A percentile compares a stretch with the other conserved stretches of the same genome.
phyloP scores from a whole-genome alignment of 2,888 invertebrate genomes.

The Morpho helenor region DNA sequence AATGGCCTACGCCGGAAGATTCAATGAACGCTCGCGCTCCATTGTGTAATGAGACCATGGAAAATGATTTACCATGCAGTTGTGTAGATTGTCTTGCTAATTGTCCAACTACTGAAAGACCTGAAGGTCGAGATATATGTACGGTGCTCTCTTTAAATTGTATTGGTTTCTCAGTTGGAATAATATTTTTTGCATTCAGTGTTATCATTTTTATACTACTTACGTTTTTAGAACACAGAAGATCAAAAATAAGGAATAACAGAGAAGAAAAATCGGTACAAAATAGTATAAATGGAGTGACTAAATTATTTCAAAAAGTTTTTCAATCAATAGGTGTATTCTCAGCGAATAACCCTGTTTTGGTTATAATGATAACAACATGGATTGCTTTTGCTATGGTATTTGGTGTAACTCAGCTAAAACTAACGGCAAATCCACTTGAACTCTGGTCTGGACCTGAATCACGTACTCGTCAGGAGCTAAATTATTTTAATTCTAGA shows the following conservation, averaged over 20 bases:
- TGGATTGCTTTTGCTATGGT: slow-evolving; percentile 80
- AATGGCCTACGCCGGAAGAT: slow-evolving; percentile 50
- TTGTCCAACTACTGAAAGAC: slow-evolving; percentile 77
- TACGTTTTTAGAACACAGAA: slow-evolving; percentile 38
- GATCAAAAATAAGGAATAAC: slow-evolving; percentile 15
- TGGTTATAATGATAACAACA: slow-evolving; percentile 81
- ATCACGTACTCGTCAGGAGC: slow-evolving; percentile 89
- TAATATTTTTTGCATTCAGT: slow-evolving; percentile 71
- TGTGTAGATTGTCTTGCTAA: slow-evolving; percentile 86
- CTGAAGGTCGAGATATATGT: slow-evolving; percentile 64
- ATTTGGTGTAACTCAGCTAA: slow-evolving; percentile 83
- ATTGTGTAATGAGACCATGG: slow-evolving; percentile 80
- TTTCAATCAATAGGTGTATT: slow-evolving; percentile 64
- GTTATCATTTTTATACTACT: slow-evolving; percentile 49
- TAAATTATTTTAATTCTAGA: slow-evolving; percentile 91
- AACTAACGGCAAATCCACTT: slow-evolving; percentile 92
- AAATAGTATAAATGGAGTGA: slow-evolving; percentile 37
- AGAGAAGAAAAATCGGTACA: slow-evolving; percentile 14
- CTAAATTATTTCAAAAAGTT: slow-evolving; percentile 43
- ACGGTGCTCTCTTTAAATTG: slow-evolving; percentile 81
- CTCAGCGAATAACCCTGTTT: slow-evolving; percentile 83
- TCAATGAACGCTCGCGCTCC: slow-evolving; percentile 66
- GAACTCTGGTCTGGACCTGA: slow-evolving; percentile 95
- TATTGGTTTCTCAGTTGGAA: slow-evolving; percentile 80
- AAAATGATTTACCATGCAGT: slow-evolving; percentile 82